These are phyloP conservation scores for Myopa testacea DNA, from an alignment of 2,888 invertebrate species.

Conservation along the genomic window DNA sequence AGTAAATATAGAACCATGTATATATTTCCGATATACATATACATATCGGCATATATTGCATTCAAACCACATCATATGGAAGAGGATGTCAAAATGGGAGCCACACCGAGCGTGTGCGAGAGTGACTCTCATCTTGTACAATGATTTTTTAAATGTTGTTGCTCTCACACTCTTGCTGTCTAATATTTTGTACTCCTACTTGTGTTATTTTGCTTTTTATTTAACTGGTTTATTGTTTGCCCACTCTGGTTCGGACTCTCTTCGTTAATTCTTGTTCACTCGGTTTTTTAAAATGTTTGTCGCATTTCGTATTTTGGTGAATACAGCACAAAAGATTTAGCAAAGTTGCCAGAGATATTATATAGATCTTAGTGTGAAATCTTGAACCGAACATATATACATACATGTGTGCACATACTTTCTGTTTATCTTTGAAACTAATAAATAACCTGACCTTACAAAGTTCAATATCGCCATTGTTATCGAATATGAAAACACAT, in stretches of 20 bases:
- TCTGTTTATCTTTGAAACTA: background rate
- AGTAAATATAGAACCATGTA: background rate
- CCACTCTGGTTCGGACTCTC: constrained; percentile 43
- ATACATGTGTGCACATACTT: no score
- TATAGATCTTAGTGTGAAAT: background rate
- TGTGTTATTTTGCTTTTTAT: constrained; percentile 28
- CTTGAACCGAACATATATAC: no score
- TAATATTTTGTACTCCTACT: background rate
- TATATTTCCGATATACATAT: background rate
- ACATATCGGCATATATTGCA: background rate
- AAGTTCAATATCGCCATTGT: no score
- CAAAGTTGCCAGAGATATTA: constrained; percentile 8
- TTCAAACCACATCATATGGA: background rate
- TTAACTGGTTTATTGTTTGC: constrained; percentile 51
- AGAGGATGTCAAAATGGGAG: background rate
- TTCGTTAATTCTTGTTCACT: constrained; percentile 28
- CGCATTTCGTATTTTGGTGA: constrained; percentile 10
- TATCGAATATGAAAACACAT: no score
- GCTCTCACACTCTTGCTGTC: constrained; percentile 11
- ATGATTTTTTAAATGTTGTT: constrained; percentile 5
- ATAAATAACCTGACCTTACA: background rate
- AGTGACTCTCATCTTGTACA: constrained; percentile 5
- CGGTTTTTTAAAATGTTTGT: constrained; percentile 16
- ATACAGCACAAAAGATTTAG: background rate
- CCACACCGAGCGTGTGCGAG: background rate